Evolutionary conservation across 2,888 invertebrate genomes (phyloP).

Genomic region (Tetragnatha montana): DNA sequence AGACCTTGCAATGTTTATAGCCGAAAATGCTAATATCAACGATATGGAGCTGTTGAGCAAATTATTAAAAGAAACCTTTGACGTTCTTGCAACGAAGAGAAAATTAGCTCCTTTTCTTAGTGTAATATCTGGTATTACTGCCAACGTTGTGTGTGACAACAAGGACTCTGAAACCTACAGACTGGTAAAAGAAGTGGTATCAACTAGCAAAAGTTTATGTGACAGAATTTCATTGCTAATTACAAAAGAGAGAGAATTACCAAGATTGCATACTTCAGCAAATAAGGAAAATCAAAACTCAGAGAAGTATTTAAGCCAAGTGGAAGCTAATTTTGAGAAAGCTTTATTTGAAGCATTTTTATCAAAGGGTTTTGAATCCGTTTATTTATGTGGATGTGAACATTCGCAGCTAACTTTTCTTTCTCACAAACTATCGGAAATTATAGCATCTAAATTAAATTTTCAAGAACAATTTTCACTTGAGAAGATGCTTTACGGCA

Average conservation of each 20-base stretch:
- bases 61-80: conserved; percentile 14
- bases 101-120: conserved; percentile 14
- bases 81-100: conserved; percentile 1
- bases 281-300: not conserved
- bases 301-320: not conserved
- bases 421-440: conserved; percentile 16
- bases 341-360: conserved; percentile 4
- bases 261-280: not conserved
- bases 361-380: not conserved
- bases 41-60: not conserved
- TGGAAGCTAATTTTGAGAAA: not conserved
- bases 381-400: conserved; percentile 2
- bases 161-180: conserved; percentile 1
- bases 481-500: not conserved
- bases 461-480: conserved; percentile 6
- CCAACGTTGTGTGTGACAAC: conserved; percentile 8
- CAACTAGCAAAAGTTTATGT: conserved; percentile 23
- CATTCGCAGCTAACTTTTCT: conserved; percentile 1
- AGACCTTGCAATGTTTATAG: conserved; percentile 5
- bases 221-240: conserved; percentile 14
- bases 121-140: conserved; percentile 3
- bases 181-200: conserved; percentile 18
- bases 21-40: not conserved
- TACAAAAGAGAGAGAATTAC: not conserved
- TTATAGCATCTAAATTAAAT: not conserved